A percentile compares a stretch with the other conserved stretches of the same genome.
phyloP scores from a whole-genome alignment of 2,888 invertebrate species.

The Seladonia tumulorum region DNA sequence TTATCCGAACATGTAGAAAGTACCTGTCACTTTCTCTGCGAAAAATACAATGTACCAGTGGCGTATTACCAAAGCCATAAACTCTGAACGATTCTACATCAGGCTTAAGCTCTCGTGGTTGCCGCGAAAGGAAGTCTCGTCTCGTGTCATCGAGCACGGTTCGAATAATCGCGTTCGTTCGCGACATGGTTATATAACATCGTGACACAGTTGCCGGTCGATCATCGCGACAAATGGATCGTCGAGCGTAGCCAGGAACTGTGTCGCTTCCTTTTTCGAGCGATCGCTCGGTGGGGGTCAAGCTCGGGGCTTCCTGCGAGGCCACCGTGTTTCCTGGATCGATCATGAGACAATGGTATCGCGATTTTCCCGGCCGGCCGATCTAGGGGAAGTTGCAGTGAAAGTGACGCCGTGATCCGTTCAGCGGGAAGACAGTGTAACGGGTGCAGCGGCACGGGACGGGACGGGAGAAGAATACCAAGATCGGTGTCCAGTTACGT shows the following conservation, averaged over 20 bases:
- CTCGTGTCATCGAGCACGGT: background rate
- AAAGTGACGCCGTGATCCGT: constrained; percentile 71
- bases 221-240: constrained; percentile 19
- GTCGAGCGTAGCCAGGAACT: background rate
- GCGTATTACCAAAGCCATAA: background rate
- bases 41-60: background rate
- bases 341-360: constrained; percentile 23
- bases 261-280: constrained; percentile 17
- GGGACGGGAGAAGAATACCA: constrained; percentile 63
- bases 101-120: background rate
- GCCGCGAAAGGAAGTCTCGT: background rate
- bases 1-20: constrained; percentile 29
- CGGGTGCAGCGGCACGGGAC: background rate
- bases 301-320: background rate
- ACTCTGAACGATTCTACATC: background rate
- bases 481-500: constrained; percentile 76
- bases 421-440: constrained; percentile 47
- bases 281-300: background rate
- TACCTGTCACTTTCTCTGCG: constrained; percentile 34
- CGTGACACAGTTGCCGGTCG: constrained; percentile 24
- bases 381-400: constrained; percentile 66
- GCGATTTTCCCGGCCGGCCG: background rate
- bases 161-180: background rate
- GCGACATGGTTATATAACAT: constrained; percentile 33
- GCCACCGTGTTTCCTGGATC: constrained; percentile 35